Base-by-base conservation (phyloP, 1,140 invertebrate genomes). In the Orius insidiosus region DNA sequence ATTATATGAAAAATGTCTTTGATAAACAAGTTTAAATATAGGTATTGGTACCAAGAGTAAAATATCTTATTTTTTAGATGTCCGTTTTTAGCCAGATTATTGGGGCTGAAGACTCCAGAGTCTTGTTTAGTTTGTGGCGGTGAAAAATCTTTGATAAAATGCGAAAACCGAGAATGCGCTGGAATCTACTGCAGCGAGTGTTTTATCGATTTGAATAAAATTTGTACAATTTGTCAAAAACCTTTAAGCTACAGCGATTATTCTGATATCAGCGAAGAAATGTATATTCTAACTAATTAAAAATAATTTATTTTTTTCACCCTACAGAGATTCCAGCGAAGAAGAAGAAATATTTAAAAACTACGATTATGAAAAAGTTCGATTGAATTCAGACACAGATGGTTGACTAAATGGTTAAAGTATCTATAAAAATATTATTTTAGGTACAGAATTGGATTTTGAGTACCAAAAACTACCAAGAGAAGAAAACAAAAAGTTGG, bases 251-350 rank as follows among this genome's bases (percentile, higher is more conserved):
- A 85, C 55, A 79, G 76, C 5, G 78, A 81, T 54, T 51, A 72
- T 0, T 78, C 75, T 13, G 80, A 84, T 47, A 58, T 80, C 1
- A 83, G 78, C 49, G 74, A 86, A 55, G 80, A 85, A 60, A 71
- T 58, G 78, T 81, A 61, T 61, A 36, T 3, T 36, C n/a, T 9
- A 36, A 36, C 14, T 4, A 4, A 7, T 24, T 24, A 4, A 24
- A 24, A 24, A 24, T 24, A 7, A 24, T 24, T 24, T 24, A 4
- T 24, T 24, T 24, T 24, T 24, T 24, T n/a, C n/a, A n/a, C n/a
- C n/a, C n/a, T n/a, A 7, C 7, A 24, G 24, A 7, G 24, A 24
- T 24, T 24, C 24, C 3, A 24, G 24, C 24, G 7, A 24, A 3
- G 24, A 24, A 24, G 24, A 24, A 3, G 24, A 24, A 24, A 4